Evolutionary conservation across 2,113 vertebrate genomes (phyloP), one percentile per base, ranked within the genome.

Genomic region (Thomomys bottae): DNA sequence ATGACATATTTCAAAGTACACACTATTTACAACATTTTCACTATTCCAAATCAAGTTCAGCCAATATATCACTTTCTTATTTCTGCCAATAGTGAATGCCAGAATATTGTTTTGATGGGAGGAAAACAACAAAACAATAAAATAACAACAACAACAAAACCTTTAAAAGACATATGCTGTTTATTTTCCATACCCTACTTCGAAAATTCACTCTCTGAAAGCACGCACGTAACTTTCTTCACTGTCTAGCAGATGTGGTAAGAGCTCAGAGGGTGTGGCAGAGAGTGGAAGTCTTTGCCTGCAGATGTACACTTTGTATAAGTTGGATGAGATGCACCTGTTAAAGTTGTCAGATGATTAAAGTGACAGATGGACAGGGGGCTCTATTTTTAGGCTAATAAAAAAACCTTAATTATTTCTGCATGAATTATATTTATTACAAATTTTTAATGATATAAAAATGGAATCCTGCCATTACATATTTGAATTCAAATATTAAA

Each of bases 211-310:
- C 21, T 61, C 40, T 70, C 32, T 14, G 24, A 73, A 80, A 17
- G 96, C 67, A 94, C 92, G 93, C 71, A 78, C 1, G 28, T 78
- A 34, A 88, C 61, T 71, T 63, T 87, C 89, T 80, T 94, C 66
- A 88, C 49, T 96, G 82, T 97, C 98, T 84, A 93, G 66, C 94
- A 94, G 84, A 96, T 70, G 75, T 42, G 91, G 96, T 93, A 91
- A 34, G 73, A 97, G 95, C 86, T 81, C 66, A 2, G 42, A 96
- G 90, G 89, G 26, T 32, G 11, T 3, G 76, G 8, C 11, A 10
- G 76, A 76, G 28, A 42, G 21, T 15, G 57, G 30, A 12, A 84
- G 66, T 57, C 34, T 63, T 45, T 84, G 71, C 61, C 59, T 88
- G 90, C 42, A 38, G 24, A 42, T 82, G 64, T 12, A 30, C 34